phyloP scores from a whole-genome alignment of 2,113 vertebrate genomes.

The Caranx melampygus region DNA sequence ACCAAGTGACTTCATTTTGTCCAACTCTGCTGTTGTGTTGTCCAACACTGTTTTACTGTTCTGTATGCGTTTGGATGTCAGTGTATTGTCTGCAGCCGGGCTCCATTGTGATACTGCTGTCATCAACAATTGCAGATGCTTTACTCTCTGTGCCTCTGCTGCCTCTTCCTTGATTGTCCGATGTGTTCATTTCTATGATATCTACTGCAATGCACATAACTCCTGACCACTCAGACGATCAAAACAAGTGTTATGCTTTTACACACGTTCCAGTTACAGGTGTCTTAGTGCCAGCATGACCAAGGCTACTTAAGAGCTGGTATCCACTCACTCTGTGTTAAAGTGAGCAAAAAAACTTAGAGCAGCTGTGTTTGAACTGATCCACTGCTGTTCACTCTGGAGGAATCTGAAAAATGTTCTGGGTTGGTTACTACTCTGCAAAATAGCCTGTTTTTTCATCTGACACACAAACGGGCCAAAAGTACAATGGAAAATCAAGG shows the following conservation, averaged over 20 bases:
- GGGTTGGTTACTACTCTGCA: constrained; percentile 4
- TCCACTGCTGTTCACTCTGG: constrained; percentile 6
- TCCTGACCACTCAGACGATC: constrained; percentile 12
- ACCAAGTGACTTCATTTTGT: too few relatives aligned
- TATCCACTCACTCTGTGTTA: constrained; percentile 13
- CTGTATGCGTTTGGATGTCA: too few relatives aligned
- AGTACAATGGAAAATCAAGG: constrained; percentile 17
- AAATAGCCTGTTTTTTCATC: constrained; percentile 12
- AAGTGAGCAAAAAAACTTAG: constrained; percentile 23
- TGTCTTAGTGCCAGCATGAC: background rate
- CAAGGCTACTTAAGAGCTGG: constrained; percentile 1
- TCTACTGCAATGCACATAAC: constrained; percentile 1
- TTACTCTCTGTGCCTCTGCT: constrained; percentile 5
- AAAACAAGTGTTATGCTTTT: too few relatives aligned
- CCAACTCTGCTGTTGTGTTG: too few relatives aligned
- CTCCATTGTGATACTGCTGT: background rate
- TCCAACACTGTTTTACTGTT: too few relatives aligned
- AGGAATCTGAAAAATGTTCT: constrained; percentile 39
- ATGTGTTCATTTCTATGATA: constrained; percentile 24
- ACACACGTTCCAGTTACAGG: background rate
- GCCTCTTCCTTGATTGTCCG: background rate
- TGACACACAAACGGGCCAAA: background rate
- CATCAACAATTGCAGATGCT: background rate
- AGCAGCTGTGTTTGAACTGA: background rate
- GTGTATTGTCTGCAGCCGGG: too few relatives aligned